These are phyloP conservation scores for Drosophila anomelani DNA, from an alignment of 2,888 invertebrate genomes.

Conservation along the genomic window DNA sequence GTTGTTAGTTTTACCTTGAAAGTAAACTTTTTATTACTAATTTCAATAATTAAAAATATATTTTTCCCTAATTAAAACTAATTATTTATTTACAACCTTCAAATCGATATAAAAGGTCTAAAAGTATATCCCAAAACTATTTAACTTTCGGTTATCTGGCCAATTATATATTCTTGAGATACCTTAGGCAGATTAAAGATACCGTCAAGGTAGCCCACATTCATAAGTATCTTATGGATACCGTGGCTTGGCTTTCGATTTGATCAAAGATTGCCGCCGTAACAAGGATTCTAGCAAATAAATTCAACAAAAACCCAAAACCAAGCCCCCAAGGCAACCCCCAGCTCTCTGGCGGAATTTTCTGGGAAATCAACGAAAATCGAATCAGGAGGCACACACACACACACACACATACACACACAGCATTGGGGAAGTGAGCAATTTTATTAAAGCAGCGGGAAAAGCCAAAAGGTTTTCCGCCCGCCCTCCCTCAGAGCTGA, in stretches of 20 bases:
- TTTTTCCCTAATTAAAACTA: neutral
- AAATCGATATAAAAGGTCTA: neutral
- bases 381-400: slow-evolving; percentile 33
- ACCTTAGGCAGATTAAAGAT: slow-evolving; percentile 1
- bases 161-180: slow-evolving; percentile 8
- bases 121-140: slow-evolving; percentile 1
- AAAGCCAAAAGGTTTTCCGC: slow-evolving; percentile 29
- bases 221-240: slow-evolving; percentile 30
- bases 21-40: neutral
- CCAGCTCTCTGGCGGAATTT: slow-evolving; percentile 8
- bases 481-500: slow-evolving; percentile 7
- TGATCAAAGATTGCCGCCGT: slow-evolving; percentile 41
- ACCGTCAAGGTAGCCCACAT: slow-evolving; percentile 19
- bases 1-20: too few species aligned
- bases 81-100: neutral
- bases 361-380: slow-evolving; percentile 45
- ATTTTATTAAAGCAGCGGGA: slow-evolving; percentile 39
- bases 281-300: slow-evolving; percentile 39
- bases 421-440: slow-evolving; percentile 19
- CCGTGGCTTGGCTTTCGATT: slow-evolving; percentile 22
- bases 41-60: neutral
- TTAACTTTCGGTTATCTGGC: slow-evolving; percentile 1
- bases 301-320: slow-evolving; percentile 21
- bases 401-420: slow-evolving; percentile 3
- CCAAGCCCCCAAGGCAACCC: slow-evolving; percentile 13